A percentile compares a stretch with the other conserved stretches of the same genome.
These are phyloP conservation scores for Pseudorhombus dupliciocellatus DNA, from an alignment of 2,113 vertebrate genomes.

Conservation along the genomic window DNA sequence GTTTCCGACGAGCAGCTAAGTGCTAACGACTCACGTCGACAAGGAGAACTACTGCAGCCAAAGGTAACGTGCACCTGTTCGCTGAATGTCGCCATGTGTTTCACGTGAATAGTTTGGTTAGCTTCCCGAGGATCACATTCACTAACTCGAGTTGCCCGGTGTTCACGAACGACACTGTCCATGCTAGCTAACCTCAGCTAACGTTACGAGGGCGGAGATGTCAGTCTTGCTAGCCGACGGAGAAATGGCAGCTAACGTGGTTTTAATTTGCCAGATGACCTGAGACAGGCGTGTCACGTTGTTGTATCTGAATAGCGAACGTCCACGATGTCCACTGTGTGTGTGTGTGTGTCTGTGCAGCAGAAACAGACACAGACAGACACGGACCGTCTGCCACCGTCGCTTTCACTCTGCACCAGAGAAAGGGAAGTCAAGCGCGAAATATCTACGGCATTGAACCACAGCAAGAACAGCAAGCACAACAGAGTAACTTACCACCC, in stretches of 20 bases:
- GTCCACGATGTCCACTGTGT: background rate
- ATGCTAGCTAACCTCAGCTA: conserved; percentile 53
- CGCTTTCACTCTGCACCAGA: background rate
- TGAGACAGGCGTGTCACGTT: background rate
- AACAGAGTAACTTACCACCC: background rate
- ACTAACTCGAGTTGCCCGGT: background rate
- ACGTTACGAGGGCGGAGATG: conserved; percentile 10
- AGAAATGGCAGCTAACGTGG: background rate
- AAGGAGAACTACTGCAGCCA: conserved; percentile 11
- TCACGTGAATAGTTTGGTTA: background rate
- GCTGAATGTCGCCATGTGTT: background rate
- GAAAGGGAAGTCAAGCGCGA: conserved; percentile 45
- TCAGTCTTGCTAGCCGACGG: conserved; percentile 15
- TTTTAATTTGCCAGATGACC: too few relatives aligned
- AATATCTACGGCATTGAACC: background rate
- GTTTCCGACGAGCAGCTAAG: conserved; percentile 5
- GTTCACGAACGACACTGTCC: background rate
- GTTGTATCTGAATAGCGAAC: background rate
- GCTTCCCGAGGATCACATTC: background rate
- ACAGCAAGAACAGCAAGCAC: background rate
- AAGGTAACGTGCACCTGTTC: conserved; percentile 50
- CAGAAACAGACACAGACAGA: background rate
- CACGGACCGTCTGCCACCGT: background rate
- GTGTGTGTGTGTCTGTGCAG: background rate
- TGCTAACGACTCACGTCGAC: conserved; percentile 24